Percentiles rank a stretch among this genome's conserved stretches.
These are phyloP conservation scores for Sesamia inferens DNA, from an alignment of 2,888 invertebrate genomes.

Conservation along the genomic window DNA sequence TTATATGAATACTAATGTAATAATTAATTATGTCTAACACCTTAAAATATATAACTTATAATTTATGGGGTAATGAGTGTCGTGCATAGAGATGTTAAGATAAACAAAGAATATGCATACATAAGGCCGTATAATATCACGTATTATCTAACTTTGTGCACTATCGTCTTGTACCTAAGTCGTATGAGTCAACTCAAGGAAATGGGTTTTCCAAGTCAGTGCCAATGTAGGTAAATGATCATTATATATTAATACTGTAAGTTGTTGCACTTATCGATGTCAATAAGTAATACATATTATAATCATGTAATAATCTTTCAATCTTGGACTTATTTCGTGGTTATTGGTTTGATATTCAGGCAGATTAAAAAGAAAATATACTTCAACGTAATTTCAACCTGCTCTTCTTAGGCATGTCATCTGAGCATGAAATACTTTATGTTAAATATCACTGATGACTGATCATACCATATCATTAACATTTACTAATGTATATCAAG, in stretches of 20 bases:
- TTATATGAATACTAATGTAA: constrained; percentile 18
- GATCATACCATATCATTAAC: background rate
- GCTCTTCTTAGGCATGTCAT: background rate
- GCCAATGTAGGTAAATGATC: constrained; percentile 15
- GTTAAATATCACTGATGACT: no score
- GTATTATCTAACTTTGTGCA: constrained; percentile 18
- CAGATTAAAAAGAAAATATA: background rate
- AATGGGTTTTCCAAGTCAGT: constrained; percentile 35
- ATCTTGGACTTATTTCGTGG: constrained; percentile 12
- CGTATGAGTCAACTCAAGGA: constrained; percentile 34
- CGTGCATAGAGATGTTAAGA: constrained; percentile 12
- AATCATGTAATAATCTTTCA: constrained; percentile 13
- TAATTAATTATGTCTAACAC: constrained; percentile 32
- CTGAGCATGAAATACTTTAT: background rate
- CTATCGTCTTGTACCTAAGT: background rate
- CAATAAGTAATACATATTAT: no score
- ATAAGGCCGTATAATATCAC: background rate
- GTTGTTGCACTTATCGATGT: no score
- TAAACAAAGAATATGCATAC: constrained; percentile 26
- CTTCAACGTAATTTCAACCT: background rate
- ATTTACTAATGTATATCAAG: background rate
- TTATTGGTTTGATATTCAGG: constrained; percentile 1
- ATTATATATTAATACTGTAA: constrained; percentile 9
- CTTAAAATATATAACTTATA: constrained; percentile 36
- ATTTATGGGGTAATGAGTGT: constrained; percentile 28